Evolutionary conservation across 2,797 vertebrate genomes (phyloP).

Genomic region (Philypnodon macrostomus): DNA sequence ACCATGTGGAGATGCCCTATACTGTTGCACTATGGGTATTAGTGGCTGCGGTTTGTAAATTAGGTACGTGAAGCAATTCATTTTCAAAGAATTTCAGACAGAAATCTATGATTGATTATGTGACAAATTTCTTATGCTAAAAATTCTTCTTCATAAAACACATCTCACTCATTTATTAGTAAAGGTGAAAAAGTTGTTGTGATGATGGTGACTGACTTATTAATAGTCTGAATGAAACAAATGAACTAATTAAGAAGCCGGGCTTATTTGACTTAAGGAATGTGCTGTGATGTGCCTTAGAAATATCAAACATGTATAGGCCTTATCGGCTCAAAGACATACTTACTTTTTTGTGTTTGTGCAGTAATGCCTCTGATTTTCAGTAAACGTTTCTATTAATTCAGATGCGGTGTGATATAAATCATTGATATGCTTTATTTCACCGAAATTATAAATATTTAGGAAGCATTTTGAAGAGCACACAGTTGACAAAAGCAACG

Average conservation of each 20-base stretch:
- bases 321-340: conserved; percentile 14
- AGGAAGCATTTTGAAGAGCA: conserved; percentile 14
- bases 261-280: too few relatives aligned
- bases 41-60: conserved; percentile 65
- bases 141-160: too few relatives aligned
- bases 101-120: too few relatives aligned
- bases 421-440: not conserved
- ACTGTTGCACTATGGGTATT: conserved; percentile 68
- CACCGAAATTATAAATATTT: not conserved
- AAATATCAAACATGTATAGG: conserved; percentile 12
- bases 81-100: too few relatives aligned
- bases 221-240: too few relatives aligned
- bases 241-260: too few relatives aligned
- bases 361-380: not conserved
- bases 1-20: conserved; percentile 66
- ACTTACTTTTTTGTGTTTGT: conserved; percentile 1
- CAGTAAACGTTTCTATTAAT: not conserved
- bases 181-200: too few relatives aligned
- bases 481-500: conserved; percentile 3
- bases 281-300: not conserved
- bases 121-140: too few relatives aligned
- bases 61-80: too few relatives aligned
- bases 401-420: too few relatives aligned
- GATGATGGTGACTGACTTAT: too few relatives aligned
- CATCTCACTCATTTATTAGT: too few relatives aligned